Conservation (phyloP, 2,797 vertebrate genomes). For the Chiloscyllium punctatum region DNA sequence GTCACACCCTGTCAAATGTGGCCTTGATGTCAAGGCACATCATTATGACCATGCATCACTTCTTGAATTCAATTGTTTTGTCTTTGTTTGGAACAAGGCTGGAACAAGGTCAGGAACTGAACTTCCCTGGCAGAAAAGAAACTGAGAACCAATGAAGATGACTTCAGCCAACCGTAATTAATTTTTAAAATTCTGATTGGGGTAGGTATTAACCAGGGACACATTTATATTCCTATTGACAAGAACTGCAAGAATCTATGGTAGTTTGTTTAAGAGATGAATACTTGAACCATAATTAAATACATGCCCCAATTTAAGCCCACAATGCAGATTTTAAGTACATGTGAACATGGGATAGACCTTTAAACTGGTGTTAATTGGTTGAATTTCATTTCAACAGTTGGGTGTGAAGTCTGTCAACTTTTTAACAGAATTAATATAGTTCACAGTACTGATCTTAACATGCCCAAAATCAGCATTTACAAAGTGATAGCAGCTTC, state of each 20-base stretch:
- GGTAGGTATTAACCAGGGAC: neutral
- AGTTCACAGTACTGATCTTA: neutral
- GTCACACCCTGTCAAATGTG: no score
- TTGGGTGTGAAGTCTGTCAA: neutral
- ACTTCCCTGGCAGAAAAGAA: no score
- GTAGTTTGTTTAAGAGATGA: neutral
- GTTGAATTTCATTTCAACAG: neutral
- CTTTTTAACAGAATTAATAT: neutral
- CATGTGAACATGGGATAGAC: neutral
- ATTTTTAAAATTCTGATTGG: neutral
- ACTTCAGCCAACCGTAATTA: neutral
- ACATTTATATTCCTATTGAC: neutral
- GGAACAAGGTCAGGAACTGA: no score
- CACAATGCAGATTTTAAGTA: neutral
- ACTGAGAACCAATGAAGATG: neutral
- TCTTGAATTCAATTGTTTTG: no score
- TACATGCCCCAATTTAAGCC: neutral
- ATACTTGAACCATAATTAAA: neutral
- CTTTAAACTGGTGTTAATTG: neutral
- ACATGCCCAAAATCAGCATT: neutral
- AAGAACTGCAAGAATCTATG: neutral
- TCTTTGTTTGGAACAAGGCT: no score
- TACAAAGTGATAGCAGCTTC: neutral
- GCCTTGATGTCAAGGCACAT: no score
- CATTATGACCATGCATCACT: no score